These are phyloP conservation scores for Penaeus monodon DNA, from an alignment of 2,888 invertebrate genomes.

Conservation along the genomic window DNA sequence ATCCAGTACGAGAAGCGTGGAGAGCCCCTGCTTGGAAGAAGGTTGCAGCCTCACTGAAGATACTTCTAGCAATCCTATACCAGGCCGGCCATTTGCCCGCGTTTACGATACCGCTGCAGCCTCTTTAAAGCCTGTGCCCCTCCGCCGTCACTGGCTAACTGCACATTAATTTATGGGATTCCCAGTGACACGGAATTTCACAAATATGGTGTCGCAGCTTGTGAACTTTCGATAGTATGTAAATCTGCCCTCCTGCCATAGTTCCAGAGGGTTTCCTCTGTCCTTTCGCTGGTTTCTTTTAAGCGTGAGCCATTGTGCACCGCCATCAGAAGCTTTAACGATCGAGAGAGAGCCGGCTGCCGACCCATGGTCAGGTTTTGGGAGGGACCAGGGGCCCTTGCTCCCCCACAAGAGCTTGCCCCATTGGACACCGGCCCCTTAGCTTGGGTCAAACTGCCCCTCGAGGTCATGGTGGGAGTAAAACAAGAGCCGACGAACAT, in stretches of 20 bases:
- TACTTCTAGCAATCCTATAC: slow-evolving; percentile 65
- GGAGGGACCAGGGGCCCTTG: slow-evolving; percentile 54
- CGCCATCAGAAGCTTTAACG: slow-evolving; percentile 64
- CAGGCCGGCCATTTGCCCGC: slow-evolving; percentile 64
- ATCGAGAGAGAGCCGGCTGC: slow-evolving; percentile 62
- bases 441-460: slow-evolving; percentile 61
- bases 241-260: slow-evolving; percentile 15
- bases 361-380: slow-evolving; percentile 62
- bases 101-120: slow-evolving; percentile 65
- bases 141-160: slow-evolving; percentile 65
- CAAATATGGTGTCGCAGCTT: slow-evolving; percentile 53
- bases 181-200: slow-evolving; percentile 59
- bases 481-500: slow-evolving; percentile 41
- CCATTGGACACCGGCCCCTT: slow-evolving; percentile 62
- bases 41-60: slow-evolving; percentile 65
- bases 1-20: slow-evolving; percentile 50
- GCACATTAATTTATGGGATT: slow-evolving; percentile 65
- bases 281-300: slow-evolving; percentile 55
- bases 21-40: slow-evolving; percentile 61
- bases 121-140: slow-evolving; percentile 65
- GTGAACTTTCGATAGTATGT: slow-evolving; percentile 31
- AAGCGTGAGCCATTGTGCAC: slow-evolving; percentile 60
- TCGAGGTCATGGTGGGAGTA: slow-evolving; percentile 58
- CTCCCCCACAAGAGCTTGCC: slow-evolving; percentile 58
- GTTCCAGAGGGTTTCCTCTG: slow-evolving; percentile 25